Base-by-base conservation (phyloP, 2,113 vertebrate genomes). In the Aegypius monachus region DNA sequence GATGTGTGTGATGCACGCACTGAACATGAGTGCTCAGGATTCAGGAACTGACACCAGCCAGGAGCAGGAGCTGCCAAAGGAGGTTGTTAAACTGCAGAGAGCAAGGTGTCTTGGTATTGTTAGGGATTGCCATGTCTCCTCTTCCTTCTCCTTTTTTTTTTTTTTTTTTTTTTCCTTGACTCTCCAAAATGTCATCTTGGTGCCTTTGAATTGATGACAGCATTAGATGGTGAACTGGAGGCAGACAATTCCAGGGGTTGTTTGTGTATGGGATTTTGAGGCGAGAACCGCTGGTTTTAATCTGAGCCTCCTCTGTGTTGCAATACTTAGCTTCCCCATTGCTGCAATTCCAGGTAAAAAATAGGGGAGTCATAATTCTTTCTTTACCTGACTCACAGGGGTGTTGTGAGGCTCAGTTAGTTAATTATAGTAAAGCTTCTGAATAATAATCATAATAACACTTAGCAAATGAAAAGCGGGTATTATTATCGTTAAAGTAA, bases 391-490 rank as follows among this genome's bases (percentile, higher is more conserved):
- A 86, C 84, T 95, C 93, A 80, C 91, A 85, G 68, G 79, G 86
- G 73, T 97, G 88, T 78, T 95, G 73, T 95, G 94, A 91, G 94
- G 75, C 88, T 97, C 93, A 68, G 88, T 93, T 90, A 94, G 92
- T 97, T 96, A 97, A 97, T 97, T 95, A 95, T 94, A 94, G 91
- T 92, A 95, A 96, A 95, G 91, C 95, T 95, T 81, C 94, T 96
- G 94, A 96, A 94, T 94, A 96, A 96, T 92, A 96, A 96, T 96
- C 95, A 95, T 96, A 96, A 95, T 96, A 96, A 95, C 83, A 93
- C 87, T 95, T 96, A 95, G 95, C 81, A 96, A 96, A 95, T 96
- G 94, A 96, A 96, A 96, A 96, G 92, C 70, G 40, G 89, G 92
- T 85, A 79, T 90, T 93, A 90, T 96, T 95, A 91, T 94, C 65